Base-by-base conservation (phyloP, 1,140 invertebrate species). In the Drosophila kurseongensis region DNA sequence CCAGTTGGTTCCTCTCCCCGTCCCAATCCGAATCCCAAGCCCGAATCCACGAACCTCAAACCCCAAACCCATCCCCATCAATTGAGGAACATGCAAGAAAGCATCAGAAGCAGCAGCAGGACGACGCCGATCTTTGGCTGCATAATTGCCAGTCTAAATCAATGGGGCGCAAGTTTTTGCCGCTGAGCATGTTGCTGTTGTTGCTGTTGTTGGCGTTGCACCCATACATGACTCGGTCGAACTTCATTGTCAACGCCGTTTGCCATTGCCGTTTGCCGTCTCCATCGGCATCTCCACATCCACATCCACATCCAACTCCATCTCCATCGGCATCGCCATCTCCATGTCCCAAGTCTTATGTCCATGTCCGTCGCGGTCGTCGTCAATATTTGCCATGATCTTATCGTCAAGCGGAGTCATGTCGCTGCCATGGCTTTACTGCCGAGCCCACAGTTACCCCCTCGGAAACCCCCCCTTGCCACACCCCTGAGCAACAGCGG, bases 351-450 rank as follows among this genome's bases (percentile, higher is more conserved):
- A 62, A 65, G 65, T 65, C 65, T 68, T 54, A 48, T 68, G 65
- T 65, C 78, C 66, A 58, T 77, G 58, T 69, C 58, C 66, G 73
- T 82, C 76, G 42, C 62, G 73, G 79, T 81, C 63, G 76, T 86
- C 83, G 71, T 88, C 83, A 86, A 86, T 86, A 86, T 86, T 86
- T 86, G 83, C 83, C 83, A 84, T 89, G 84, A 89, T 89, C 84
- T 89, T 89, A 89, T 89, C 84, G 77, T 84, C 84, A 75, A 78
- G 78, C 60, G 63, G 75, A 86, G 83, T 89, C 84, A 88, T 89
- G 84, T 89, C 80, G 85, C 80, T 83, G 84, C 84, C 83, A 86
- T 88, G 69, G 75, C 75, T 68, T 4, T 63, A 35, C 63, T 62
- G 44, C 44, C 59, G 12, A 18, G 50, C 45, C 27, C 29, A 41